A percentile compares a stretch with the other conserved stretches of the same genome.
phyloP scores from a whole-genome alignment of 2,797 vertebrate species.

The Pseudocheirus occidentalis region DNA sequence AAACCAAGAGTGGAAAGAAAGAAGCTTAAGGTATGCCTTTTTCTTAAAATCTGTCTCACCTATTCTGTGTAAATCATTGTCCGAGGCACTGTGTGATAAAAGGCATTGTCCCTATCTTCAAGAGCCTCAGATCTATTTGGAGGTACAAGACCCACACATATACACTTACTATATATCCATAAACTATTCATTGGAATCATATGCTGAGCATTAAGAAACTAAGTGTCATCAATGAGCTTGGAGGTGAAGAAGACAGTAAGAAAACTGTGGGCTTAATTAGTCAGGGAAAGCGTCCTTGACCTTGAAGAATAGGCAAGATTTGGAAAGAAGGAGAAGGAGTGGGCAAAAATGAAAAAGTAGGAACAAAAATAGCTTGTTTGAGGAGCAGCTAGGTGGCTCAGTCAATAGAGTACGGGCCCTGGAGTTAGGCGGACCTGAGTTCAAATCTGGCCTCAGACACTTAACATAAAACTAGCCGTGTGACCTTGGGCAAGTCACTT shows the following conservation, averaged over 20 bases:
- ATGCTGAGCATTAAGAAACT: constrained; percentile 1
- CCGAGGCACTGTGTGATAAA: not conserved
- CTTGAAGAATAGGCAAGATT: constrained; percentile 25
- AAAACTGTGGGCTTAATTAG: not conserved
- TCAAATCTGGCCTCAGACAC: too few species aligned
- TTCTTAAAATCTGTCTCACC: not conserved
- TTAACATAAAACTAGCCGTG: too few species aligned
- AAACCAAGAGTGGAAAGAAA: constrained; percentile 86
- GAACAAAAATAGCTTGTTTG: constrained; percentile 28
- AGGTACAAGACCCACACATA: not conserved
- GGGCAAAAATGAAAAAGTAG: constrained; percentile 17
- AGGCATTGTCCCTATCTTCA: not conserved
- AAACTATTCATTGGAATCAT: not conserved
- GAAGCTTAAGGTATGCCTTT: constrained; percentile 86
- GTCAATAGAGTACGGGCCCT: too few species aligned
- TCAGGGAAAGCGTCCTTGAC: constrained; percentile 31
- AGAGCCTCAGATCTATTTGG: constrained; percentile 28
- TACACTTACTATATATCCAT: not conserved
- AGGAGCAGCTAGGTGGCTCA: too few species aligned
- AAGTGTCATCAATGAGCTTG: not conserved
- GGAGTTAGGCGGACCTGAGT: too few species aligned
- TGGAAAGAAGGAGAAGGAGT: not conserved
- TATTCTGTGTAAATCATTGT: not conserved
- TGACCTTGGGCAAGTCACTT: too few species aligned
- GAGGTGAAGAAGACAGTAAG: not conserved